phyloP scores from a whole-genome alignment of 2,888 invertebrate genomes.

The Steromphala cineraria region DNA sequence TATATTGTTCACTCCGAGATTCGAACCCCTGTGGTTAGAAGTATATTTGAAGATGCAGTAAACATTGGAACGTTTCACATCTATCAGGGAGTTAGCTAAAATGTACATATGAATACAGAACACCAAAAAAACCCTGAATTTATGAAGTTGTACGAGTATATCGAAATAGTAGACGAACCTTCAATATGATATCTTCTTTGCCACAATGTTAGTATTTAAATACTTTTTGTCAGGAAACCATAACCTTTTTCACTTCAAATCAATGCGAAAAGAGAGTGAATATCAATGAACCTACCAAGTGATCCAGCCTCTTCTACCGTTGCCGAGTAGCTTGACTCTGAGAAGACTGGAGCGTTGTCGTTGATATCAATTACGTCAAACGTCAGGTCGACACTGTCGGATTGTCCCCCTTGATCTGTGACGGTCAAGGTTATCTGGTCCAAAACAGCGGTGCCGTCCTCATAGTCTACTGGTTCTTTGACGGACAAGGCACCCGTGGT shows the following conservation, averaged over 20 bases:
- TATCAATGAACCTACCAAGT: neutral
- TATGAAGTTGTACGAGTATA: no score
- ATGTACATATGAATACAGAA: no score
- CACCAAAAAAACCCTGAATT: no score
- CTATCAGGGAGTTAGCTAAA: no score
- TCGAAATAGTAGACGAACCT: no score
- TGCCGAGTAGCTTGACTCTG: neutral
- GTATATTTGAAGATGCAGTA: no score
- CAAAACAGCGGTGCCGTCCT: neutral
- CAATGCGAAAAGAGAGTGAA: neutral
- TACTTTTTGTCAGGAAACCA: no score
- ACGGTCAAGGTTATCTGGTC: neutral
- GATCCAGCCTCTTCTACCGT: neutral
- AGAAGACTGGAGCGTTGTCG: conserved; percentile 7
- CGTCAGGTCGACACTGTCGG: neutral
- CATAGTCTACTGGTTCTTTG: neutral
- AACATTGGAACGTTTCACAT: no score
- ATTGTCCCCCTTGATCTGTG: conserved; percentile 2
- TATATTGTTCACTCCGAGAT: no score
- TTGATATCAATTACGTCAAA: neutral
- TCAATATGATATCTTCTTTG: no score
- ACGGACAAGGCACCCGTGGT: neutral
- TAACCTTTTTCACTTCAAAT: neutral
- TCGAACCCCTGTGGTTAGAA: no score
- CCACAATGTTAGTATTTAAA: no score